These are phyloP conservation scores for Gasterosteus aculeatus DNA, from an alignment of 2,113 vertebrate genomes.

Conservation along the genomic window DNA sequence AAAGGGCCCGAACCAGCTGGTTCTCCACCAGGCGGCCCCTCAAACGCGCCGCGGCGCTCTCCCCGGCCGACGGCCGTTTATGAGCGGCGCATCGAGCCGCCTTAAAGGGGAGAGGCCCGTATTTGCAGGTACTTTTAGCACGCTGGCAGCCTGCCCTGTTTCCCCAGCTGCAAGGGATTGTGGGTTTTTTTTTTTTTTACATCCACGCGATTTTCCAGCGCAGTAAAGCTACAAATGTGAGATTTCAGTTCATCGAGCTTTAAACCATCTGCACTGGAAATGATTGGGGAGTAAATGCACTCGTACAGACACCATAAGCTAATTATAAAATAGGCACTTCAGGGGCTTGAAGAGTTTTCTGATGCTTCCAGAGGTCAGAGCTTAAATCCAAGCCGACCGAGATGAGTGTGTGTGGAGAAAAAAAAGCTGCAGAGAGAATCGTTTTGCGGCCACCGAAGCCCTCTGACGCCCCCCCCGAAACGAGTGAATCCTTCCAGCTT, in stretches of 20 bases:
- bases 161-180: constrained; percentile 85
- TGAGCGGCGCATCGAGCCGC: constrained; percentile 54
- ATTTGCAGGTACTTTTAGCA: constrained; percentile 77
- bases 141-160: constrained; percentile 76
- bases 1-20: constrained; percentile 67
- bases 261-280: constrained; percentile 80
- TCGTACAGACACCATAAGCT: constrained; percentile 70
- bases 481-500: not conserved
- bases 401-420: constrained; percentile 29
- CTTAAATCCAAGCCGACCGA: constrained; percentile 55
- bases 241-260: constrained; percentile 82
- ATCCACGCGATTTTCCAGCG: constrained; percentile 81
- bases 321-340: constrained; percentile 77
- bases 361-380: constrained; percentile 58
- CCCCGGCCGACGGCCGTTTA: constrained; percentile 64
- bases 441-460: not conserved
- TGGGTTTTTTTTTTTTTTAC: constrained; percentile 76
- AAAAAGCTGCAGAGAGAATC: not conserved
- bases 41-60: constrained; percentile 61
- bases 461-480: not conserved
- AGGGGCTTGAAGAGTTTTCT: constrained; percentile 68
- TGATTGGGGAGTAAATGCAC: constrained; percentile 68
- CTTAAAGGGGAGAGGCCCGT: constrained; percentile 69
- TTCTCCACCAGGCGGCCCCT: constrained; percentile 54
- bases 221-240: constrained; percentile 78